Evolutionary conservation across 2,113 vertebrate genomes (phyloP).

Genomic region (Dicaeum eximium): DNA sequence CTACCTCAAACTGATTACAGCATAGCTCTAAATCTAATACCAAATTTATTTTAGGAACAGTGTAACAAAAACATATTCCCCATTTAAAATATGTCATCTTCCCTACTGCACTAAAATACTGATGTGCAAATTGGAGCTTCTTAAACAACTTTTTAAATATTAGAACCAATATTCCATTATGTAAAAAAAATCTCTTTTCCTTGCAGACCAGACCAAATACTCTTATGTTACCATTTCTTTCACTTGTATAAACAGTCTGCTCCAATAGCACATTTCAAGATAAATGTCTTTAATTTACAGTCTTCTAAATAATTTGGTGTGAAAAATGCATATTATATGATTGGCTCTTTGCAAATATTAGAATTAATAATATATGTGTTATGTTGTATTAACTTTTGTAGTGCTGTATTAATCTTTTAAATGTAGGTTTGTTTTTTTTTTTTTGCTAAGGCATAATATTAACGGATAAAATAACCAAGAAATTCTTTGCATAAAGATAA

Average conservation of each 20-base stretch:
- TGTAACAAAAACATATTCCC: not conserved
- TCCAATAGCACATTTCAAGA: slow-evolving; percentile 64
- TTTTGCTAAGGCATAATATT: too few species aligned
- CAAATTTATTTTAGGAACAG: not conserved
- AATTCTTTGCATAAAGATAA: too few species aligned
- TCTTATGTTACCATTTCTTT: slow-evolving; percentile 61
- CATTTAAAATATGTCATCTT: not conserved
- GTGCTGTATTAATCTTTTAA: too few species aligned
- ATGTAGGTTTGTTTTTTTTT: too few species aligned
- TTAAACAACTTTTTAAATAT: not conserved
- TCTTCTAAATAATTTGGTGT: slow-evolving; percentile 53
- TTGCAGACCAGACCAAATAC: slow-evolving; percentile 61
- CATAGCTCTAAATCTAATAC: not conserved
- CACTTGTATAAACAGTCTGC: slow-evolving; percentile 69
- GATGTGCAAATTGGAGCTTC: not conserved
- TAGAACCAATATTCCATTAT: not conserved
- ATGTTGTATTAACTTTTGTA: too few species aligned
- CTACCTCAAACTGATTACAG: not conserved
- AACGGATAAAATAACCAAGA: too few species aligned
- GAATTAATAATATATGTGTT: too few species aligned
- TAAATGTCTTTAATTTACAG: slow-evolving; percentile 72
- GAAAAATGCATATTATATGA: too few species aligned
- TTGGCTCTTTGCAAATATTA: too few species aligned
- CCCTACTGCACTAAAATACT: not conserved
- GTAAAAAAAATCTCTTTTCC: not conserved